A percentile compares a stretch with the other conserved stretches of the same genome.
phyloP scores from a whole-genome alignment of 2,113 vertebrate genomes.

The Eretmochelys imbricata region DNA sequence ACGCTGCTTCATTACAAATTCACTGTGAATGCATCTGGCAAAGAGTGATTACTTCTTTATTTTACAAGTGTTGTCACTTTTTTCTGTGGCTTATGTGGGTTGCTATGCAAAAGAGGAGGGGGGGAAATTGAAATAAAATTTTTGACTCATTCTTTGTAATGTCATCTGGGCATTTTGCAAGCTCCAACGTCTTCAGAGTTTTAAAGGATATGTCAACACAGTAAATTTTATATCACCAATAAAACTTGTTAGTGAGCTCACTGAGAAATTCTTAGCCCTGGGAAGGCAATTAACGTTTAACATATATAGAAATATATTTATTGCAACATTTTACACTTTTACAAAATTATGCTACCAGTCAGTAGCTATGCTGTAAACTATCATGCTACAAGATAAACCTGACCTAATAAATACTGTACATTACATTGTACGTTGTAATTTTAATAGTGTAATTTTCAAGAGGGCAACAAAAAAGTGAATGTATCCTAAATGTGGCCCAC shows the following conservation, averaged over 20 bases:
- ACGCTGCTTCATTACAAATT: conserved; percentile 8
- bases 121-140: conserved; percentile 3
- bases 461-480: not conserved
- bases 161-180: conserved; percentile 31
- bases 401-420: conserved; percentile 31
- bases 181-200: conserved; percentile 52
- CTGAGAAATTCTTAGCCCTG: conserved; percentile 70
- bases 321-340: conserved; percentile 67
- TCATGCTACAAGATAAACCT: conserved; percentile 39
- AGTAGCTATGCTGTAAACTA: conserved; percentile 47
- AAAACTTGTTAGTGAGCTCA: conserved; percentile 72
- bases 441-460: conserved; percentile 39
- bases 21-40: not conserved
- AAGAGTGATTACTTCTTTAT: conserved; percentile 23
- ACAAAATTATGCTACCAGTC: conserved; percentile 46
- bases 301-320: conserved; percentile 78
- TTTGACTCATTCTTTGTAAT: conserved; percentile 7
- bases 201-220: conserved; percentile 71
- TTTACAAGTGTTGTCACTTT: conserved; percentile 13
- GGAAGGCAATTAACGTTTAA: conserved; percentile 71
- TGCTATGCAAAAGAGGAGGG: not conserved
- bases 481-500: not conserved
- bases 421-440: not conserved
- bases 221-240: conserved; percentile 69
- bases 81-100: conserved; percentile 31